Conservation (phyloP, 1,140 invertebrate species). For the Copidosoma floridanum region DNA sequence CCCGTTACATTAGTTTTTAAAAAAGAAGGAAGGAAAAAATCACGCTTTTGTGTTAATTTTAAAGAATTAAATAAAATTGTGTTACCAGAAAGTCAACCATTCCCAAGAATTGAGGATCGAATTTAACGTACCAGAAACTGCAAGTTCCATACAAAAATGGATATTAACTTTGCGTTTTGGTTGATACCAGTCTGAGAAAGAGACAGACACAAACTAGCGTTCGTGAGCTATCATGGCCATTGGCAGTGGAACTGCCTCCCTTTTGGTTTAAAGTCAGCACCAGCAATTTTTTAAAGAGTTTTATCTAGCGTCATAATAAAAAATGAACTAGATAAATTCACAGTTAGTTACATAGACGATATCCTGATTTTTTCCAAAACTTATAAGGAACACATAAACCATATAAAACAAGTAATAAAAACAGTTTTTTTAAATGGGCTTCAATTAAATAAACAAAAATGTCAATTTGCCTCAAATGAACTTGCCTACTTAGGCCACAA, state of each 20-base stretch:
- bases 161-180: constrained; percentile 51
- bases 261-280: constrained; percentile 38
- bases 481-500: constrained; percentile 17
- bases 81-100: constrained; percentile 45
- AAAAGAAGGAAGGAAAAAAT: constrained; percentile 37
- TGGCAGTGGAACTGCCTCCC: constrained; percentile 34
- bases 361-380: constrained; percentile 31
- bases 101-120: too few species aligned
- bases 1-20: too few species aligned
- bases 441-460: constrained; percentile 21
- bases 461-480: background rate
- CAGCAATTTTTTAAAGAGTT: constrained; percentile 29
- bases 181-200: too few species aligned
- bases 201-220: constrained; percentile 34
- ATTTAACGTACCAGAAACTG: constrained; percentile 34
- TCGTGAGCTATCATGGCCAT: constrained; percentile 35
- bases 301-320: constrained; percentile 30
- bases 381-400: constrained; percentile 30
- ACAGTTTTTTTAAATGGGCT: constrained; percentile 27
- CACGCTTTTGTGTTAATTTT: constrained; percentile 35
- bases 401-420: constrained; percentile 21
- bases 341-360: constrained; percentile 31
- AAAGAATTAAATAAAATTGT: background rate
- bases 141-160: constrained; percentile 41
- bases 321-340: constrained; percentile 27